Evolutionary conservation across 23 tunicate species (phyloP), one percentile per base, ranked within the genome.

Genomic region (Pegea sp.): DNA sequence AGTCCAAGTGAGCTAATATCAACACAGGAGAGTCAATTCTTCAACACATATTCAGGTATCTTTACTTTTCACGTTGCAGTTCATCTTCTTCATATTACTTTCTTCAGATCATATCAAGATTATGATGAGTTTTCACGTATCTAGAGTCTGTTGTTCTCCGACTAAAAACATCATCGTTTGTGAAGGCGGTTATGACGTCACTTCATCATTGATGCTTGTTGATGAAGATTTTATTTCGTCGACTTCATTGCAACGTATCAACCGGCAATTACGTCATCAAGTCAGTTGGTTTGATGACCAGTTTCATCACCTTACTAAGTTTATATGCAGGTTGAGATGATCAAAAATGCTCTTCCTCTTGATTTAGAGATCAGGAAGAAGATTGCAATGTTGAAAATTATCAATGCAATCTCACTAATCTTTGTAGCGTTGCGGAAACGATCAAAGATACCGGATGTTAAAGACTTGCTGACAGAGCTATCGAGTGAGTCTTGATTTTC

Each of bases 141-240:
- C 74, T 13, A 49, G 43, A 26, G 68, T 81, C 2, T 49, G 58
- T 54, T 42, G 44, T 54, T 56, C 50, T 3, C 32, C 62, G 11
- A 30, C 2, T 31, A 64, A 56, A 33, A 81, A 81, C 44, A 70
- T 72, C 22, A 34, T 81, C 29, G 53, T 67, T 26, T 62, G 68
- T 28, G 64, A 66, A 8, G 34, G 67, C 11, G 30, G 22, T 23
- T 66, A 54, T 50, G 81, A 81, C 67, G 46, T 81, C 48, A 58
- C 66, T 22, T 64, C 80, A 28, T 57, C 74, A 30, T 46, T 74
- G 22, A 57, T 70, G 24, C 65, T 81, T 16, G 76, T 65, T 32
- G 77, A 77, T 61, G 69, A 72, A 24, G 93, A 81, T 48, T 59
- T 38, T 29, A 81, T 81, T 31, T 33, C 72, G 18, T 58, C 75